Percentiles rank a stretch among this genome's conserved stretches.
Conservation (phyloP, 2,888 invertebrate genomes). For the Drosophila atripex region DNA sequence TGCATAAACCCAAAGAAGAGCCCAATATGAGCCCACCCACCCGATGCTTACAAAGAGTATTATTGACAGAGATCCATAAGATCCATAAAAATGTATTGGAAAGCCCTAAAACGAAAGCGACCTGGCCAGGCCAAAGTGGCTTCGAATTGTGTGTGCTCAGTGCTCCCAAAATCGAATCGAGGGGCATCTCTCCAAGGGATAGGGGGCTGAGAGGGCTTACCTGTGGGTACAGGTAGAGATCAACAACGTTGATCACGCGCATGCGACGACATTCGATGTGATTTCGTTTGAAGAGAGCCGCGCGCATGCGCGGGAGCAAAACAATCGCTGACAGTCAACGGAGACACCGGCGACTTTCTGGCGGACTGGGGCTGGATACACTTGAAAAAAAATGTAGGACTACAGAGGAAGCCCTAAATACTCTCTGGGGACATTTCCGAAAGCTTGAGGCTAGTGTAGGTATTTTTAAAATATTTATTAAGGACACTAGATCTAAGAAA, state of each 20-base stretch:
- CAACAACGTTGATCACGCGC: constrained; percentile 81
- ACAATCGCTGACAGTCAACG: constrained; percentile 66
- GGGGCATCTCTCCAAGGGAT: constrained; percentile 7
- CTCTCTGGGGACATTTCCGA: not conserved
- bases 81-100: constrained; percentile 70
- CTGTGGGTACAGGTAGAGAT: constrained; percentile 58
- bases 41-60: constrained; percentile 47
- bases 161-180: constrained; percentile 58
- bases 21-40: constrained; percentile 24
- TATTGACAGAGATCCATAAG: constrained; percentile 56
- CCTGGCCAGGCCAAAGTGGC: constrained; percentile 17
- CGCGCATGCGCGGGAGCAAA: constrained; percentile 79
- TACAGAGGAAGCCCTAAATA: not conserved
- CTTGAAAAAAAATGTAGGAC: not conserved
- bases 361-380: constrained; percentile 20
- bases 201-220: not conserved
- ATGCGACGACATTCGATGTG: constrained; percentile 79
- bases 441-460: not conserved
- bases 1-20: not conserved
- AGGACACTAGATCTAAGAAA: not conserved
- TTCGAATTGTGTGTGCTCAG: constrained; percentile 36
- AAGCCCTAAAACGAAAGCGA: constrained; percentile 75
- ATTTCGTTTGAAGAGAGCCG: constrained; percentile 79
- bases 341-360: constrained; percentile 46
- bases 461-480: too few species aligned